Evolutionary conservation across 1,140 invertebrate genomes (phyloP).

Genomic region (Amyelois transitella): DNA sequence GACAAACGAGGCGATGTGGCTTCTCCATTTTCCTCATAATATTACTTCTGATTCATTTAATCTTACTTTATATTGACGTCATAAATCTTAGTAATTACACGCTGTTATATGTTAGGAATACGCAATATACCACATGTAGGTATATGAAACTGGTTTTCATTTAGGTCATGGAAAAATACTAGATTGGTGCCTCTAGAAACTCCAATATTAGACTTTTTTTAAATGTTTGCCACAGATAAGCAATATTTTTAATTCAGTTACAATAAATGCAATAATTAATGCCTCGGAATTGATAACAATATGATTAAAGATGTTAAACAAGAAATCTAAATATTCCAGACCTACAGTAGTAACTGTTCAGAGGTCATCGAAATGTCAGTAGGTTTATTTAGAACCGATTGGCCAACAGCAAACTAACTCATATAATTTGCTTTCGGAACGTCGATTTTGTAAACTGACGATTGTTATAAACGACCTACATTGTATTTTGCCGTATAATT

Average conservation of each 20-base stretch:
- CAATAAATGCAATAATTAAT: background rate
- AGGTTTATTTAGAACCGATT: constrained; percentile 3
- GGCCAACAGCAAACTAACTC: background rate
- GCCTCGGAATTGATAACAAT: background rate
- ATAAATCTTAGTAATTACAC: no score
- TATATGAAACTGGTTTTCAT: no score
- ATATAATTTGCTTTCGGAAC: constrained; percentile 8
- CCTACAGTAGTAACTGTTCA: background rate
- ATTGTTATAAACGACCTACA: background rate
- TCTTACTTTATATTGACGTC: background rate
- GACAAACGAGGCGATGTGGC: background rate
- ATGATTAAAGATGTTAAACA: background rate
- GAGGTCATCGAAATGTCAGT: background rate
- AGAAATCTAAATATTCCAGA: background rate
- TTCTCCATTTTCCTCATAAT: background rate
- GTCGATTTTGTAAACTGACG: background rate
- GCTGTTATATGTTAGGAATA: background rate
- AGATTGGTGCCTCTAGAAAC: no score
- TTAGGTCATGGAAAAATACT: no score
- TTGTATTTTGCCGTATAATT: background rate
- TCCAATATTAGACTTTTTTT: no score
- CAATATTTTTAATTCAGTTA: no score
- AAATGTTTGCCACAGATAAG: no score
- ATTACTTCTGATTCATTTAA: background rate
- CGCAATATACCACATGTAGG: background rate